phyloP scores from a whole-genome alignment of 2,888 invertebrate genomes.

The Laspeyria flexula region DNA sequence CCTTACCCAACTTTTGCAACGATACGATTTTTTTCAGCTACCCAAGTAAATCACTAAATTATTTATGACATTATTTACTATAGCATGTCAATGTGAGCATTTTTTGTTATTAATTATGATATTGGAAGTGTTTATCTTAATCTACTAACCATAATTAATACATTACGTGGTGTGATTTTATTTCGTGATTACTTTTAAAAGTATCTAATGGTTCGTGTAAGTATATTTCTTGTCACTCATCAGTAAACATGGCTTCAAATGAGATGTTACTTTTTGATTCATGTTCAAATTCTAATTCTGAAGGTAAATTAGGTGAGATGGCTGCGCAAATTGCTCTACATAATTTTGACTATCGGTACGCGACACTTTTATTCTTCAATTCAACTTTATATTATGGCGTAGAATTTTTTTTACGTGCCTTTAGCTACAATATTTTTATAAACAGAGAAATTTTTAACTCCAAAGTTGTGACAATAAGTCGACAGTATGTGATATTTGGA shows the following conservation, averaged over 20 bases:
- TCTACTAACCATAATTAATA: too few species aligned
- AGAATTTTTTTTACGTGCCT: constrained; percentile 58
- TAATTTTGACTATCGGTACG: constrained; percentile 66
- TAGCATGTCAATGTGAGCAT: too few species aligned
- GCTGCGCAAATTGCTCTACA: constrained; percentile 64
- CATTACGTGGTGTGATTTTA: constrained; percentile 1
- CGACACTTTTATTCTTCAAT: constrained; percentile 66
- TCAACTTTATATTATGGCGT: constrained; percentile 54
- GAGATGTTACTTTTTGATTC: background rate
- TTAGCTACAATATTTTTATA: constrained; percentile 57
- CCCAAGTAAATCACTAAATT: too few species aligned
- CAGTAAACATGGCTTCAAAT: constrained; percentile 4
- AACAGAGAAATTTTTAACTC: constrained; percentile 50
- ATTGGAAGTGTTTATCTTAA: too few species aligned
- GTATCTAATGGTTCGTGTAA: background rate
- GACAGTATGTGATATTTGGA: constrained; percentile 66
- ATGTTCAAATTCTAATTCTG: constrained; percentile 11
- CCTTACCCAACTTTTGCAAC: too few species aligned
- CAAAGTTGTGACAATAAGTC: constrained; percentile 37
- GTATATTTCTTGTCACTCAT: background rate
- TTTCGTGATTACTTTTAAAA: background rate
- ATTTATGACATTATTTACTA: too few species aligned
- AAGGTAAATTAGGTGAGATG: constrained; percentile 49
- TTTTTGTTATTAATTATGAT: too few species aligned
- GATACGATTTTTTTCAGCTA: too few species aligned